Base-by-base conservation (phyloP, 2,888 invertebrate genomes). In the Dryocosmus kuriphilus region DNA sequence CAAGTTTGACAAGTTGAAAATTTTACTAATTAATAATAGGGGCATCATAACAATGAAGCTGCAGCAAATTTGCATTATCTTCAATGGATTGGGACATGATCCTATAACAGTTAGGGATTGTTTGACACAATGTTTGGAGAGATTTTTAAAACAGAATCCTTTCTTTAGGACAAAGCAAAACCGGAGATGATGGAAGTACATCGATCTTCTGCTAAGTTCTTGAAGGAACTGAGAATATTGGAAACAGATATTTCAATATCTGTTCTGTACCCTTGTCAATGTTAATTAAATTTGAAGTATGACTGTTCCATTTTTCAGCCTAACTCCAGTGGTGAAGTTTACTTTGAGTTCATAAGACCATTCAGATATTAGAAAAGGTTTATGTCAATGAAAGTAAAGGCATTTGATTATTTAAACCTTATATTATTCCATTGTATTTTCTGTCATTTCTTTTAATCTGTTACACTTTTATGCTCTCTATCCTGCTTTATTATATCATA, bases 231-330 rank as follows among this genome's bases (percentile, higher is more conserved):
- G 11, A 14, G 46, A 71, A 27, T 71, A 71, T 71, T 71, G 71
- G 51, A 71, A 71, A 71, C 30, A 71, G 71, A 71, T 51, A 71
- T 71, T 67, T 46, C 67, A 67, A 67, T 67, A 46, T 71, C 71
- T 71, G 30, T 51, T 71, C n/a, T 30, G 19, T 3, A 71, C 71
- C 46, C 46, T 71, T 30, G 71, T 71, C 71, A 51, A 71, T 51
- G 30, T 27, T 71, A 71, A 71, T 71, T 71, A 51, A 46, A 71
- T 51, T n/a, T 51, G 6, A 71, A 24, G 27, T 71, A 30, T n/a
- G n/a, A n/a, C 7, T 51, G 71, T 71, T 71, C 32, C 51, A 71
- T 71, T 71, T 71, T 51, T 30, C n/a, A 51, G 24, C 9, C 11
- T 24, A 14, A 51, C 46, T 67, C 41, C 46, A 71, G 51, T 63